These are phyloP conservation scores for Hyppa rectilinea DNA, from an alignment of 2,888 invertebrate species.

Conservation along the genomic window DNA sequence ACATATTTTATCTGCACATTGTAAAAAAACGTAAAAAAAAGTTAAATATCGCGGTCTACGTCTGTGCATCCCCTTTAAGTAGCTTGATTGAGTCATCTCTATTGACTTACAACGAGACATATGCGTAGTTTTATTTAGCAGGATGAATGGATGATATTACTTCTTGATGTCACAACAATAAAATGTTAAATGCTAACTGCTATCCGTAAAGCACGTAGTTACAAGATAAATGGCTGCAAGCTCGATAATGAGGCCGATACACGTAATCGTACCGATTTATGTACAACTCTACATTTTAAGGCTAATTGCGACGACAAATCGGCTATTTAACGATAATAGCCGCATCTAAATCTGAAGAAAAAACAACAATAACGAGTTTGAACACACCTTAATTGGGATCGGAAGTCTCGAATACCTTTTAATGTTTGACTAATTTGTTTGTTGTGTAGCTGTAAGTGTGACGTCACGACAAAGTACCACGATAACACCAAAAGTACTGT, in stretches of 20 bases:
- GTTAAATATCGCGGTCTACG: no score
- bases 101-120: background rate
- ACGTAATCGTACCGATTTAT: constrained; percentile 79
- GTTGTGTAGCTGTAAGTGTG: constrained; percentile 66
- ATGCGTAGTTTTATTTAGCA: background rate
- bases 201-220: constrained; percentile 34
- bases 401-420: constrained; percentile 83
- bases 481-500: constrained; percentile 63
- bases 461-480: constrained; percentile 63
- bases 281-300: constrained; percentile 80
- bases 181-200: constrained; percentile 40
- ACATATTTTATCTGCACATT: no score
- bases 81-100: background rate
- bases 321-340: constrained; percentile 83
- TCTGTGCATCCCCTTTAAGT: no score
- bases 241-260: constrained; percentile 70
- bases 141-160: background rate
- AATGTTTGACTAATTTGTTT: constrained; percentile 87
- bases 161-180: constrained; percentile 25
- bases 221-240: constrained; percentile 56
- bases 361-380: constrained; percentile 73
- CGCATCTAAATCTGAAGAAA: constrained; percentile 81
- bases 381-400: constrained; percentile 85
- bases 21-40: no score
- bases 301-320: constrained; percentile 84